phyloP scores from a whole-genome alignment of 2,797 vertebrate genomes.

The Melanotaenia boesemani region DNA sequence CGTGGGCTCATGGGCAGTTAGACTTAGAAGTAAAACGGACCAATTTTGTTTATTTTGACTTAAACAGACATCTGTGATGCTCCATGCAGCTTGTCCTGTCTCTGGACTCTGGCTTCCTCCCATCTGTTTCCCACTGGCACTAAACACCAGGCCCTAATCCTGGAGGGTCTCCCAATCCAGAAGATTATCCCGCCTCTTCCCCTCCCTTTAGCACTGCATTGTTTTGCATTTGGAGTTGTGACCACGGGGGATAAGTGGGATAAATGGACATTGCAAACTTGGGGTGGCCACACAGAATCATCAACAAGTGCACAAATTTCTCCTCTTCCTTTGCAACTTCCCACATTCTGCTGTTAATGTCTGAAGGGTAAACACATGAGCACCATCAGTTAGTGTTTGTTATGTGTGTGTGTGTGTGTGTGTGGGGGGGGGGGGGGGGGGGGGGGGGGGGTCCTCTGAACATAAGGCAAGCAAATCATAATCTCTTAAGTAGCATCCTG shows the following conservation, averaged over 20 bases:
- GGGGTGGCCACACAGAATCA: slow-evolving; percentile 58
- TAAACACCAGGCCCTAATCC: slow-evolving; percentile 76
- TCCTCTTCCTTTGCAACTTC: slow-evolving; percentile 18
- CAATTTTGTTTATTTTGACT: neutral
- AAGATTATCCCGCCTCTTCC: slow-evolving; percentile 77
- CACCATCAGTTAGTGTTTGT: slow-evolving; percentile 26
- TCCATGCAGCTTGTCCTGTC: slow-evolving; percentile 31
- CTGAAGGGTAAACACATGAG: neutral
- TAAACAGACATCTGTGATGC: neutral
- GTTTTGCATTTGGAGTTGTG: slow-evolving; percentile 61
- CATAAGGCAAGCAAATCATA: slow-evolving; percentile 75
- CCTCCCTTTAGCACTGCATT: slow-evolving; percentile 56
- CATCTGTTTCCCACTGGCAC: slow-evolving; percentile 69
- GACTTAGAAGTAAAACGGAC: neutral
- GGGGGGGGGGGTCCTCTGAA: slow-evolving; percentile 48
- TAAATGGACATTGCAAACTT: slow-evolving; percentile 45
- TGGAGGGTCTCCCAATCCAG: slow-evolving; percentile 77
- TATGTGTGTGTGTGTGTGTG: neutral
- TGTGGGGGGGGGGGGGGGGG: no score
- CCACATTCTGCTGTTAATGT: slow-evolving; percentile 9
- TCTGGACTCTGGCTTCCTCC: slow-evolving; percentile 36
- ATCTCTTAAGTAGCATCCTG: slow-evolving; percentile 75
- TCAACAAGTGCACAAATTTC: slow-evolving; percentile 44
- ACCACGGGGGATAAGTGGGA: slow-evolving; percentile 49
- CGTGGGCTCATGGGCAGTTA: neutral